Evolutionary conservation across 2,797 vertebrate species (phyloP).

Genomic region (Lindbergichthys nudifrons): DNA sequence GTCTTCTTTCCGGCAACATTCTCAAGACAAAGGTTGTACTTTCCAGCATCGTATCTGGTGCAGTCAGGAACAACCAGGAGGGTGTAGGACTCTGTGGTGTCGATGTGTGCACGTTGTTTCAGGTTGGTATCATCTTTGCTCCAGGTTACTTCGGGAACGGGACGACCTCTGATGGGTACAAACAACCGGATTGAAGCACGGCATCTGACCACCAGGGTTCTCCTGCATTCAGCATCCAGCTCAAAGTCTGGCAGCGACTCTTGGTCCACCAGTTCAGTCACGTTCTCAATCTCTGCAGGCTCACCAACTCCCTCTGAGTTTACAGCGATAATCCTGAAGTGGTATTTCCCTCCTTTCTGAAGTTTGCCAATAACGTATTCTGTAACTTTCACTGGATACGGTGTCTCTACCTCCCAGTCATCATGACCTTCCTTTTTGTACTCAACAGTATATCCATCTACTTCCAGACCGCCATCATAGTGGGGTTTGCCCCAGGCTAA

Average conservation of each 20-base stretch:
- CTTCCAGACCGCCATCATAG: slow-evolving; percentile 97
- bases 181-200: slow-evolving; percentile 96
- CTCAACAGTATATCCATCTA: slow-evolving; percentile 95
- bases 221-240: slow-evolving; percentile 96
- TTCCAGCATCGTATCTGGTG: slow-evolving; percentile 96
- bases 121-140: slow-evolving; percentile 93
- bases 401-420: slow-evolving; percentile 94
- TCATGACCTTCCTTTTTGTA: slow-evolving; percentile 96
- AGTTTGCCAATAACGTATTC: slow-evolving; percentile 94
- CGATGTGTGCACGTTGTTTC: slow-evolving; percentile 93
- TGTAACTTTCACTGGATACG: slow-evolving; percentile 89
- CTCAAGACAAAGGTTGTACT: slow-evolving; percentile 95
- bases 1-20: slow-evolving; percentile 98
- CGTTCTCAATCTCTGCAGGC: slow-evolving; percentile 90
- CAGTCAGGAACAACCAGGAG: slow-evolving; percentile 96
- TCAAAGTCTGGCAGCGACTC: slow-evolving; percentile 96
- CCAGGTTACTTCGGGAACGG: slow-evolving; percentile 95
- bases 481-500: slow-evolving; percentile 94
- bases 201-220: slow-evolving; percentile 94
- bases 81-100: slow-evolving; percentile 97
- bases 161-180: slow-evolving; percentile 95
- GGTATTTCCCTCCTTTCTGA: slow-evolving; percentile 93
- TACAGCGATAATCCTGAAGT: slow-evolving; percentile 93
- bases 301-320: slow-evolving; percentile 95
- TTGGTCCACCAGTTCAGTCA: slow-evolving; percentile 91